Percentiles rank a stretch among this genome's conserved stretches.
phyloP scores from a whole-genome alignment of 2,113 vertebrate species.

The Helogale parvula region DNA sequence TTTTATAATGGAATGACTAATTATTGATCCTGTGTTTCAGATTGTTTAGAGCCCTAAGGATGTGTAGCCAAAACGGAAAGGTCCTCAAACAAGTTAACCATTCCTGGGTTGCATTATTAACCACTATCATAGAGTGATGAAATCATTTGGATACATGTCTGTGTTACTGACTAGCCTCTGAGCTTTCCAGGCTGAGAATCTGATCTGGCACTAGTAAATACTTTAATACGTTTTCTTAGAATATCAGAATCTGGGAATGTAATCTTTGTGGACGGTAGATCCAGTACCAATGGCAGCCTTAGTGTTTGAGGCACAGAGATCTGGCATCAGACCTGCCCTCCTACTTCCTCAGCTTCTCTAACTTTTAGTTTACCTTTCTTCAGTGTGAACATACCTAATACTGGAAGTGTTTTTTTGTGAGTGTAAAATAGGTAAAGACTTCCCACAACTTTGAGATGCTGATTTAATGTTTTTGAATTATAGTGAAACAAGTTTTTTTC shows the following conservation, averaged over 20 bases:
- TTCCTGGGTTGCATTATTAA: not conserved
- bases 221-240: not conserved
- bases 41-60: not conserved
- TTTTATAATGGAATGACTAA: not conserved
- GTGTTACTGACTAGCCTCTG: not conserved
- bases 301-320: not conserved
- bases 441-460: not conserved
- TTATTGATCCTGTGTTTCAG: not conserved
- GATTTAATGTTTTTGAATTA: not conserved
- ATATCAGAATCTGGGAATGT: not conserved
- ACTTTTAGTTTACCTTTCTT: not conserved
- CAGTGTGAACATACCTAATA: not conserved
- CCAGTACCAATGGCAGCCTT: not conserved
- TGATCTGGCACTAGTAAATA: not conserved
- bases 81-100: not conserved
- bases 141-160: not conserved
- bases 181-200: not conserved
- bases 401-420: not conserved
- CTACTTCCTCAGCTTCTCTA: not conserved
- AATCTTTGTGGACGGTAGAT: not conserved
- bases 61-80: not conserved
- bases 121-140: not conserved
- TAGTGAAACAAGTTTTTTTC: not conserved
- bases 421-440: not conserved
- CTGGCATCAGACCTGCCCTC: not conserved